Evolutionary conservation across 2,888 invertebrate genomes (phyloP).

Genomic region (Tachina fera): DNA sequence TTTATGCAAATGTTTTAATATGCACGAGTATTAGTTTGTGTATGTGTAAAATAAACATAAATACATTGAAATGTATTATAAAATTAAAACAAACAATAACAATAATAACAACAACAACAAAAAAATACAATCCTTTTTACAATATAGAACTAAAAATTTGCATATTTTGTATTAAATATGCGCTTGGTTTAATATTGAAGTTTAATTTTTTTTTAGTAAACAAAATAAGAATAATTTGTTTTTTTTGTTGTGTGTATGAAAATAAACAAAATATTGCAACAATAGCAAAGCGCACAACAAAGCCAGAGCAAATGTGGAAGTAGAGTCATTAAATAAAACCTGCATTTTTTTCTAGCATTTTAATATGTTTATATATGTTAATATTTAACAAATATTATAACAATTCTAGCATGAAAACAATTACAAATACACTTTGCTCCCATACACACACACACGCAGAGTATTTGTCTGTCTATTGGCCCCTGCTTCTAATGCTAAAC

Average conservation of each 20-base stretch:
- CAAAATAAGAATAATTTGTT: background rate
- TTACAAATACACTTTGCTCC: constrained; percentile 30
- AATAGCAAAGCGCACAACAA: constrained; percentile 2
- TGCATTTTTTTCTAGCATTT: constrained; percentile 47
- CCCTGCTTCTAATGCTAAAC: constrained; percentile 19
- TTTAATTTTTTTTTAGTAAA: constrained; percentile 20
- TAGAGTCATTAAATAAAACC: constrained; percentile 22
- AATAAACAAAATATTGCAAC: constrained; percentile 51
- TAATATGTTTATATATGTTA: constrained; percentile 68
- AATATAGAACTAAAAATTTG: constrained; percentile 46
- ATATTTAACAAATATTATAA: constrained; percentile 67
- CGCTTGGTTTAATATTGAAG: constrained; percentile 55
- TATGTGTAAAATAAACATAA: constrained; percentile 57
- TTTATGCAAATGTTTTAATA: constrained; percentile 57
- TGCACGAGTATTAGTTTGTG: constrained; percentile 16
- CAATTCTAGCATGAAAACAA: constrained; percentile 58
- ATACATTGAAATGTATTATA: constrained; percentile 57
- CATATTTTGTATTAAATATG: constrained; percentile 61
- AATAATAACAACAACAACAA: constrained; percentile 19
- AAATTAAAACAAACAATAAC: constrained; percentile 57
- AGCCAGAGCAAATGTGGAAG: background rate
- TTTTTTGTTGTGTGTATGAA: constrained; percentile 12
- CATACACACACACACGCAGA: background rate
- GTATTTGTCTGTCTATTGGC: background rate
- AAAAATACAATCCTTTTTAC: constrained; percentile 18